These are phyloP conservation scores for Prenolepis imparis DNA, from an alignment of 2,888 invertebrate species.

Conservation along the genomic window DNA sequence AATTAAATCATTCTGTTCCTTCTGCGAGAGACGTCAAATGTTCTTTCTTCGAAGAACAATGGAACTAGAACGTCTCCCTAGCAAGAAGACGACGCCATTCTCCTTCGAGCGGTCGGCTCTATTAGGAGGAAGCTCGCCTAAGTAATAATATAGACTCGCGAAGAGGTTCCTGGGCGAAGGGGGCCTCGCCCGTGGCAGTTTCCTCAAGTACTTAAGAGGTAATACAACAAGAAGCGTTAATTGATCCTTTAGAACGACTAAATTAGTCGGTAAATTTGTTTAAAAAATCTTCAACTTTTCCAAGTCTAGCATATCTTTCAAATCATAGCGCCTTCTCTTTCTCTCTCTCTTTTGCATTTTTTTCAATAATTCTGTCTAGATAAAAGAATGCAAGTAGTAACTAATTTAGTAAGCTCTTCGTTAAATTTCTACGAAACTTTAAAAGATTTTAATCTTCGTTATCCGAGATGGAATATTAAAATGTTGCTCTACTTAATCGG, in stretches of 20 bases:
- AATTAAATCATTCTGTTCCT: conserved; percentile 59
- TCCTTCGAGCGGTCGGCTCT: conserved; percentile 54
- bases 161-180: conserved; percentile 19
- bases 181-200: conserved; percentile 45
- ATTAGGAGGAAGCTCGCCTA: conserved; percentile 48
- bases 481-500: not conserved
- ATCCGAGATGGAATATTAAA: not conserved
- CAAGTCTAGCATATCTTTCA: not conserved
- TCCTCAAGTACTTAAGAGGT: conserved; percentile 53
- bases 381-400: not conserved
- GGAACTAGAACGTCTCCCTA: conserved; percentile 48
- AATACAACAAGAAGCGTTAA: conserved; percentile 55
- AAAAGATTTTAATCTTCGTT: not conserved
- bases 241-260: conserved; percentile 51
- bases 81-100: conserved; percentile 53
- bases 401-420: not conserved
- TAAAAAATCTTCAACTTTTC: conserved; percentile 39
- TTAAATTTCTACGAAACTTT: not conserved
- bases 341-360: not conserved
- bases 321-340: not conserved
- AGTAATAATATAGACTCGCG: conserved; percentile 48
- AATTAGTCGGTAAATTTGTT: conserved; percentile 55
- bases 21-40: conserved; percentile 45
- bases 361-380: not conserved
- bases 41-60: conserved; percentile 56